Evolutionary conservation across 2,888 invertebrate genomes (phyloP).

Genomic region (Arrhopalites spinosus): DNA sequence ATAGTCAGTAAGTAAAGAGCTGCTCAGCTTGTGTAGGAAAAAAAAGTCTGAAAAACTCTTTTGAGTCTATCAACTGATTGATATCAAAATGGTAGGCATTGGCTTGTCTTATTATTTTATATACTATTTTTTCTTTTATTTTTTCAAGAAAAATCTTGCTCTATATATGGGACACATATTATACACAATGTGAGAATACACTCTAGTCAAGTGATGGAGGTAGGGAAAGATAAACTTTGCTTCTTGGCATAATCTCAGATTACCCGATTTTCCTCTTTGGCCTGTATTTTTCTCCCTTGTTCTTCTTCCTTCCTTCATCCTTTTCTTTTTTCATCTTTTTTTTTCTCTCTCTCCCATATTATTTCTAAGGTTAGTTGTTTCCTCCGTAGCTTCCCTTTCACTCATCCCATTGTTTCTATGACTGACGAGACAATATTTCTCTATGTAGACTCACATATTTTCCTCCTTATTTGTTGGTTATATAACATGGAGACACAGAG

Average conservation of each 20-base stretch:
- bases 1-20: background rate
- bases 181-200: slow-evolving; percentile 1
- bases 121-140: background rate
- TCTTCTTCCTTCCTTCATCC: background rate
- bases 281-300: background rate
- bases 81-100: background rate
- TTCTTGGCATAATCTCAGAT: slow-evolving; percentile 31
- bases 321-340: background rate
- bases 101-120: background rate
- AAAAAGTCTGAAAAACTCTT: slow-evolving; percentile 11
- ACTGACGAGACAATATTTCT: slow-evolving; percentile 4
- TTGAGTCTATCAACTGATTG: background rate
- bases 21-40: background rate
- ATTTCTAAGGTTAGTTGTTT: background rate
- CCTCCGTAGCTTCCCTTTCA: background rate
- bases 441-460: no score
- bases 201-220: slow-evolving; percentile 5
- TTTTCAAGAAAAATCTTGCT: background rate
- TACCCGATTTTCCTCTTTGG: slow-evolving; percentile 20
- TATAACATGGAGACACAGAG: background rate
- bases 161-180: background rate
- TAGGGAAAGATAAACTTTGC: slow-evolving; percentile 26
- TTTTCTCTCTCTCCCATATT: background rate
- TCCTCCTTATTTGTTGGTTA: background rate
- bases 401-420: slow-evolving; percentile 11